Evolutionary conservation across 1,140 invertebrate genomes (phyloP), one percentile per base, ranked within the genome.

Genomic region (Uloborus diversus): DNA sequence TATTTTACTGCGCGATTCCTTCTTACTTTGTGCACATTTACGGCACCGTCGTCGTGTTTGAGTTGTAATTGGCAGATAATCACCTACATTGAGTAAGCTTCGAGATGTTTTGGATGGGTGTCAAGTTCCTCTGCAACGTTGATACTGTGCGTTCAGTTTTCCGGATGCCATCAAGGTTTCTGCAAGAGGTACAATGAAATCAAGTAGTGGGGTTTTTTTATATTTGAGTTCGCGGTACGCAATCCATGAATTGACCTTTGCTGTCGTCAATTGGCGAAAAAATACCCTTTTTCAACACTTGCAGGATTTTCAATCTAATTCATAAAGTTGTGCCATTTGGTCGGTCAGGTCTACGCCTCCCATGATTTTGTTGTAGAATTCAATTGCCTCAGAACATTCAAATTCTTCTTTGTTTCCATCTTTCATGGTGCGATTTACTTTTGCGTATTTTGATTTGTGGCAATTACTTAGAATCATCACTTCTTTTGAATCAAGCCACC

Each of bases 291-390:
- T 79, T 73, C 80, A 81, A 71, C 80, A 82, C 81, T 82, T 83
- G 62, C 33, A 79, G 3, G 82, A 84, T 78, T 81, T 82, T 76
- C 82, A 25, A 61, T 82, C 79, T 42, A 68, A 79, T n/a, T 70
- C 82, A 84, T 25, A 69, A 35, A 23, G 23, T 42, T n/a, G n/a
- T 35, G 79, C 76, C 66, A 82, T 85, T 80, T 88, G 83, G 69
- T 89, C 86, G 17, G 88, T 65, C 5, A 81, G 84, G 76, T 88
- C 87, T 4, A 88, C 87, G 47, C 85, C 87, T 42, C 85, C 85
- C 85, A 89, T 89, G 3, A 85, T 86, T 57, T 76, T 76, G 82
- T 87, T 88, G 82, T 88, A 89, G 56, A 83, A 84, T 17, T 80
- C 81, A n/a, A n/a, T n/a, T n/a, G n/a, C n/a, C n/a, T n/a, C n/a